A percentile compares a stretch with the other conserved stretches of the same genome.
These are phyloP conservation scores for Pygmarrhopalites habei DNA, from an alignment of 1,140 invertebrate species.

Conservation along the genomic window DNA sequence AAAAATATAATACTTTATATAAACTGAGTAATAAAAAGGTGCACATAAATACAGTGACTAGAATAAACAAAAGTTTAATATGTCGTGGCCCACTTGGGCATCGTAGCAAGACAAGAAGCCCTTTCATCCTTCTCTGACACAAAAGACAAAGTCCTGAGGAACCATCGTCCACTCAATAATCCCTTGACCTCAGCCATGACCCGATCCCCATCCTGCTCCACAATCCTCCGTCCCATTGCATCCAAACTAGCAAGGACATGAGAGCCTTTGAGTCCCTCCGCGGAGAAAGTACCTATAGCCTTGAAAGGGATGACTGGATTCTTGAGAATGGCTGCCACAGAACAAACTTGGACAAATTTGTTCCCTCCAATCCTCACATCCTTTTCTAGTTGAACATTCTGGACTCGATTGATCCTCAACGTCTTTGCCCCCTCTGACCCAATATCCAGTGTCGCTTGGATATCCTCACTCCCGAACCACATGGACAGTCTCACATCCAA, in stretches of 20 bases:
- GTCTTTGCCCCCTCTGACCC: not conserved
- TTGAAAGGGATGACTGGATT: not conserved
- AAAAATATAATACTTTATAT: too few relatives aligned
- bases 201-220: not conserved
- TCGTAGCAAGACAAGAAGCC: too few relatives aligned
- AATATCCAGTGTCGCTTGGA: too few relatives aligned
- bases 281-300: constrained; percentile 2
- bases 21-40: not conserved
- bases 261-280: not conserved
- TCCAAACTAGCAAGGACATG: not conserved
- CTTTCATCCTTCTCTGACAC: not conserved
- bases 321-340: not conserved
- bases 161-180: not conserved
- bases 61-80: too few relatives aligned
- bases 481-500: not conserved
- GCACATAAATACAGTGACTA: too few relatives aligned
- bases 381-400: not conserved
- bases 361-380: not conserved
- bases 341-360: not conserved
- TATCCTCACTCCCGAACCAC: not conserved
- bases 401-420: not conserved
- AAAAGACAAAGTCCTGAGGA: not conserved
- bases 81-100: not conserved
- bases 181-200: not conserved
- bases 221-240: not conserved